phyloP scores from a whole-genome alignment of 2,113 vertebrate genomes.

The Opisthocomus hoazin region DNA sequence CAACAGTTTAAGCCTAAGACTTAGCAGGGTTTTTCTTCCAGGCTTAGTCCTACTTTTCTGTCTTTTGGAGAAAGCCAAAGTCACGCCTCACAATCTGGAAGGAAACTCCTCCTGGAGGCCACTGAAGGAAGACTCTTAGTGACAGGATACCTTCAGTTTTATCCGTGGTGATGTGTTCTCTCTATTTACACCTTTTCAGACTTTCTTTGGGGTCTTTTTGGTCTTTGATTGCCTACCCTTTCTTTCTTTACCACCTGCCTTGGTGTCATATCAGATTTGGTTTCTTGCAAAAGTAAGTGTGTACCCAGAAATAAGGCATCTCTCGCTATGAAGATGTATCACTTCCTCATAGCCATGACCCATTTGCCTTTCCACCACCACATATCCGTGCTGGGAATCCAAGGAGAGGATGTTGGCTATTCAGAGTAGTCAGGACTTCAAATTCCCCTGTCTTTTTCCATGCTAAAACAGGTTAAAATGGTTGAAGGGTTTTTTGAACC shows the following conservation, averaged over 20 bases:
- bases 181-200: not conserved
- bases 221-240: not conserved
- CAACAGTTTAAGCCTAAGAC: not conserved
- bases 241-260: not conserved
- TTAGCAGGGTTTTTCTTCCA: not conserved
- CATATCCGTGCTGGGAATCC: not conserved
- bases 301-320: not conserved
- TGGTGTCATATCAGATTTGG: not conserved
- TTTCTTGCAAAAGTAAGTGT: not conserved
- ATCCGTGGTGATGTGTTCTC: not conserved
- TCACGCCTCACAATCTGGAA: not conserved
- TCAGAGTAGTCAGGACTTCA: not conserved
- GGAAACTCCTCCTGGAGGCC: not conserved
- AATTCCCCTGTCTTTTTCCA: not conserved
- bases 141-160: not conserved
- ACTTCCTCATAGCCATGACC: not conserved
- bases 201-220: not conserved
- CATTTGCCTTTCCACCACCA: not conserved
- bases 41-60: not conserved
- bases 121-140: not conserved
- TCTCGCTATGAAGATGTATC: not conserved
- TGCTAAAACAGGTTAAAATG: not conserved
- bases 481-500: not conserved
- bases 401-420: not conserved
- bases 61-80: not conserved